Base-by-base conservation (phyloP, 2,888 invertebrate species). In the Catocala fraxini region DNA sequence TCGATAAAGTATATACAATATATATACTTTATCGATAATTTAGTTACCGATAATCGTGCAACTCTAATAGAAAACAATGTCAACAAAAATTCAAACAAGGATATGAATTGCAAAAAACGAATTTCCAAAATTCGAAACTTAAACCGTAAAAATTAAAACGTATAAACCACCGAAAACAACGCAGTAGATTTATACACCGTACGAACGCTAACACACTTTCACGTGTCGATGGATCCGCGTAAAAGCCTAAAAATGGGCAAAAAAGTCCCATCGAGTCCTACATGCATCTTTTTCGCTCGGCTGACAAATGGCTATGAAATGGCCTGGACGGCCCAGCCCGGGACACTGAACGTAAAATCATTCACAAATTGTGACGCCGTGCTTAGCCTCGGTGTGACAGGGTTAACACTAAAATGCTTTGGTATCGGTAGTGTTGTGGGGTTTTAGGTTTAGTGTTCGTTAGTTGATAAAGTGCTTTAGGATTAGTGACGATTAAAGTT, bases 291-390 rank as follows among this genome's bases (percentile, higher is more conserved):
- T 90, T 89, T 90, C 92, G 85, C 84, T 72, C 85, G 85, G 84
- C 91, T 94, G 94, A 94, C 94, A 94, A 94, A 93, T 94, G 93
- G 93, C 86, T 85, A 87, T 90, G 89, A 90, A 91, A 88, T 89
- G 89, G 77, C 85, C 83, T 75, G 90, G 90, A 91, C 87, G 77
- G 71, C 63, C 71, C 77, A 90, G 86, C 82, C 68, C 79, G 79
- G 82, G 81, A 87, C 86, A 85, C 82, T 81, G 83, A 77, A 87
- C 88, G 89, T 86, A 90, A 91, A 93, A 93, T 93, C 93, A 93
- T 93, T 92, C 92, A 90, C 90, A 89, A 89, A 91, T 90, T 89
- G 88, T 92, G 92, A 92, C 89, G 89, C 85, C 87, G 73, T 87
- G 88, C 87, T 88, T 87, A 87, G 89, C 85, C 82, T 58, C 60